Conservation (phyloP, 2,113 vertebrate species). For the Stomatorhinus ivindoensis region DNA sequence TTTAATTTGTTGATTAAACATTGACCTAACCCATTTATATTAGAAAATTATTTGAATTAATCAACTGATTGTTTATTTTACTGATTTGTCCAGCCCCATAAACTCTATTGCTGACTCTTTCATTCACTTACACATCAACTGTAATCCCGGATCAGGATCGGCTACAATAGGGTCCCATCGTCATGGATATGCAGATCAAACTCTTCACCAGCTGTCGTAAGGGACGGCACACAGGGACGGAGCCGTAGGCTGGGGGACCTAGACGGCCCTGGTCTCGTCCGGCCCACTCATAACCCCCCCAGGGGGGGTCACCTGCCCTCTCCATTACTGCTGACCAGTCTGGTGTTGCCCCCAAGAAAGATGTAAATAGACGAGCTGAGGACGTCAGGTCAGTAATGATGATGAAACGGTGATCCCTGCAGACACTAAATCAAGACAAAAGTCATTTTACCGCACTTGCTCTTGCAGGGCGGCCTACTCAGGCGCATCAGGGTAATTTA, state of each 20-base stretch:
- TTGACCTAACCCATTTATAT: slow-evolving; percentile 49
- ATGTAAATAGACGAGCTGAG: not conserved
- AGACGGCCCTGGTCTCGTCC: not conserved
- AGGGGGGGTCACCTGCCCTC: not conserved
- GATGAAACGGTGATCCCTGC: not conserved
- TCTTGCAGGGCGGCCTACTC: not conserved
- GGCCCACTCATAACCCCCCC: not conserved
- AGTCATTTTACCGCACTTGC: slow-evolving; percentile 2
- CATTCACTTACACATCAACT: slow-evolving; percentile 44
- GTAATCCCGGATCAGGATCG: slow-evolving; percentile 64
- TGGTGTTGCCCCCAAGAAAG: not conserved
- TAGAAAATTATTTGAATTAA: slow-evolving; percentile 65
- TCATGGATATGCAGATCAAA: slow-evolving; percentile 48
- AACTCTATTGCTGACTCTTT: slow-evolving; percentile 47
- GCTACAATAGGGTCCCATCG: slow-evolving; percentile 44
- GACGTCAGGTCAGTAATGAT: slow-evolving; percentile 2
- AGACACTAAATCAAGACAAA: slow-evolving; percentile 13
- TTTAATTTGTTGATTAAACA: slow-evolving; percentile 72
- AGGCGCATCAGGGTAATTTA: not conserved
- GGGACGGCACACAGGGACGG: slow-evolving; percentile 7
- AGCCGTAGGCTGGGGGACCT: not conserved
- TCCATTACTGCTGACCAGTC: not conserved
- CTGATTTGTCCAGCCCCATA: slow-evolving; percentile 51
- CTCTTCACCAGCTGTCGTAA: slow-evolving; percentile 54
- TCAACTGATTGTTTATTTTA: slow-evolving; percentile 69